These are phyloP conservation scores for Lacanobia wlatinum DNA, from an alignment of 2,888 invertebrate species.

Conservation along the genomic window DNA sequence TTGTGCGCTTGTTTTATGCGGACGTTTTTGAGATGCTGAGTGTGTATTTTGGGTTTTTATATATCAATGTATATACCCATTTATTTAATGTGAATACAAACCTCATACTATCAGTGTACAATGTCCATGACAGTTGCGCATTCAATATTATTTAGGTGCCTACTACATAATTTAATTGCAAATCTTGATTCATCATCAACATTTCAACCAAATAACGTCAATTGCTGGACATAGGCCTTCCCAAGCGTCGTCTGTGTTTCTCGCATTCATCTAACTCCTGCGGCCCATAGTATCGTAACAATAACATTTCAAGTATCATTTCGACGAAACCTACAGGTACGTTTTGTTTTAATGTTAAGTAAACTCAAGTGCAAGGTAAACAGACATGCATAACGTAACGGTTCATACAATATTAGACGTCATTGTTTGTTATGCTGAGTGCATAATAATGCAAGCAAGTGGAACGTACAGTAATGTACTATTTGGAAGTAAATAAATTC, in stretches of 20 bases:
- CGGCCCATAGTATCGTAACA: not conserved
- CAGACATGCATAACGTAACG: conserved; percentile 18
- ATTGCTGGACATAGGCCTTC: not conserved
- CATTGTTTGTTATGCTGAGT: conserved; percentile 26
- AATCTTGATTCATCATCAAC: too few species aligned
- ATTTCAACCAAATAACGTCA: not conserved
- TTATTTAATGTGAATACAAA: too few species aligned
- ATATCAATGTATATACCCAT: too few species aligned
- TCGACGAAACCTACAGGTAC: too few species aligned
- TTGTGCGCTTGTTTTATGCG: too few species aligned
- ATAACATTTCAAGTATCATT: not conserved
- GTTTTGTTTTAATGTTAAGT: conserved; percentile 13
- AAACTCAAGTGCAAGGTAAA: conserved; percentile 15
- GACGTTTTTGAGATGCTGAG: too few species aligned
- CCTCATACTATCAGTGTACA: too few species aligned
- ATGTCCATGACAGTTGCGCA: too few species aligned
- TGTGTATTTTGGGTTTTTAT: too few species aligned
- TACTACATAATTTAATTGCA: too few species aligned
- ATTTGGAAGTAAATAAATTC: too few species aligned
- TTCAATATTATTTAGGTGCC: too few species aligned
- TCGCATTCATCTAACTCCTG: not conserved
- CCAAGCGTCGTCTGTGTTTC: not conserved
- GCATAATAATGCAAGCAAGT: conserved; percentile 50
- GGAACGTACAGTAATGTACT: not conserved
- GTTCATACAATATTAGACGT: conserved; percentile 24